A percentile compares a stretch with the other conserved stretches of the same genome.
These are phyloP conservation scores for Hiodon tergisus DNA, from an alignment of 2,113 vertebrate genomes.

Conservation along the genomic window DNA sequence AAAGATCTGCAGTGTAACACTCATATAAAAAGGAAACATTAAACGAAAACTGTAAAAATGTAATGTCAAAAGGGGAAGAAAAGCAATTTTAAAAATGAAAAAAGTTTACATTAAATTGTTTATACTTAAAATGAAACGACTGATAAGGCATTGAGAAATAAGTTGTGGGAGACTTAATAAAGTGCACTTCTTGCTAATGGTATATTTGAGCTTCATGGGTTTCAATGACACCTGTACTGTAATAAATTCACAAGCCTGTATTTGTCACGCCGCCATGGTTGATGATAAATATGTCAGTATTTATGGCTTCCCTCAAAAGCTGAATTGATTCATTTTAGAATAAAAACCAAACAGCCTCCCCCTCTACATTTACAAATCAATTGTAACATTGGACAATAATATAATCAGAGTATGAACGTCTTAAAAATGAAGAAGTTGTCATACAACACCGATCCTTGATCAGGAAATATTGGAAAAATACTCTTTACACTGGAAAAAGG, in stretches of 20 bases:
- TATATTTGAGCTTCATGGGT: not conserved
- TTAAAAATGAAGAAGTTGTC: not conserved
- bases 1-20: too few species aligned
- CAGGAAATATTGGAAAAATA: not conserved
- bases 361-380: slow-evolving; percentile 53
- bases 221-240: slow-evolving; percentile 17
- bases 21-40: too few species aligned
- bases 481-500: not conserved
- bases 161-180: not conserved
- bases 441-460: not conserved
- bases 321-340: slow-evolving; percentile 61
- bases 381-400: slow-evolving; percentile 57
- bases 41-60: not conserved
- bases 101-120: not conserved
- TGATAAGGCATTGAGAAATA: too few species aligned
- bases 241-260: slow-evolving; percentile 58
- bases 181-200: not conserved
- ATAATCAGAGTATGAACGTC: slow-evolving; percentile 53
- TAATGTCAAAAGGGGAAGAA: not conserved
- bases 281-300: slow-evolving; percentile 64
- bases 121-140: not conserved
- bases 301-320: slow-evolving; percentile 57
- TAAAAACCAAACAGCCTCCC: slow-evolving; percentile 54
- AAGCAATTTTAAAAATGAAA: not conserved
- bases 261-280: slow-evolving; percentile 60